Conservation (phyloP, 2,797 vertebrate genomes). For the Knipowitschia caucasica region DNA sequence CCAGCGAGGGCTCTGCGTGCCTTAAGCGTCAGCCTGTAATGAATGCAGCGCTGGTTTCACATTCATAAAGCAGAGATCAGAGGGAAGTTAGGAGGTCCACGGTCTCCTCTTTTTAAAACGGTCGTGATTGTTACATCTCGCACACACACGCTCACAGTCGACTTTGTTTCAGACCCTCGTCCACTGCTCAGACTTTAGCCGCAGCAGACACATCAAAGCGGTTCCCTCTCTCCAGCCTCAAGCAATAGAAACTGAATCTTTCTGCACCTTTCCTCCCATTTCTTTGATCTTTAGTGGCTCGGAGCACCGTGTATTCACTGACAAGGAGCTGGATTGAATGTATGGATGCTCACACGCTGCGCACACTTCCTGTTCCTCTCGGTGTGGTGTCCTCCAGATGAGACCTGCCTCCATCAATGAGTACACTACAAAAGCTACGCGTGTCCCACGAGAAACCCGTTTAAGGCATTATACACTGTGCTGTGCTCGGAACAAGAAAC, state of each 20-base stretch:
- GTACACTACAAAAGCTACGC: conserved; percentile 17
- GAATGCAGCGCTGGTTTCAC: conserved; percentile 40
- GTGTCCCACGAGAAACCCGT: conserved; percentile 25
- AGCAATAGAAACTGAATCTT: conserved; percentile 44
- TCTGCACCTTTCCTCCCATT: conserved; percentile 39
- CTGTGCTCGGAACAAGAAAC: conserved; percentile 42
- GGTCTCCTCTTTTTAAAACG: conserved; percentile 20
- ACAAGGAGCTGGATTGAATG: conserved; percentile 26
- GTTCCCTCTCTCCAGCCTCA: conserved; percentile 49
- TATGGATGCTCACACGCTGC: conserved; percentile 13
- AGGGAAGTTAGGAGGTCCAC: conserved; percentile 29
- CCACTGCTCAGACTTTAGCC: conserved; percentile 41
- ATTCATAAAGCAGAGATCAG: conserved; percentile 35
- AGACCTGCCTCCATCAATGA: conserved; percentile 33
- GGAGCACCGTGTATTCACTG: conserved; percentile 23
- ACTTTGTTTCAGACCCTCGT: conserved; percentile 35
- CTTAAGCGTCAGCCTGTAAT: conserved; percentile 31
- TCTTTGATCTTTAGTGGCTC: conserved; percentile 42
- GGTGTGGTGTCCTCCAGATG: conserved; percentile 21
- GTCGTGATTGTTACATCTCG: conserved; percentile 17
- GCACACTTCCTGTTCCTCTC: conserved; percentile 18
- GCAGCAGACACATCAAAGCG: conserved; percentile 63
- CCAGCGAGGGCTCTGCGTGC: conserved; percentile 36
- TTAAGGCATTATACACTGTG: conserved; percentile 67
- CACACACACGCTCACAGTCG: conserved; percentile 22